phyloP scores from a whole-genome alignment of 1,140 invertebrate species.

The Lerema accius region DNA sequence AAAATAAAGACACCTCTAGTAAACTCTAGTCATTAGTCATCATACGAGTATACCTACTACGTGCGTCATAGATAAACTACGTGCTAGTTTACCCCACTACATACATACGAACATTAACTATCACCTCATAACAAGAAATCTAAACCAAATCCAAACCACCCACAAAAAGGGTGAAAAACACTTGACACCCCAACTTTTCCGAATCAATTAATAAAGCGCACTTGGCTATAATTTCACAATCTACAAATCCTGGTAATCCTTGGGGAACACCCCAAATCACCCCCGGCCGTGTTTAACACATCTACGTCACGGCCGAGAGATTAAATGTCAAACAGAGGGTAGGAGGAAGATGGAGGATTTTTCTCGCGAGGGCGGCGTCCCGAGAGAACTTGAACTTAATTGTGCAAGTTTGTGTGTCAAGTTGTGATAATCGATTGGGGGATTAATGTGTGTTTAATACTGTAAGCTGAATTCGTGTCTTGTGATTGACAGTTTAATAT shows the following conservation, averaged over 20 bases:
- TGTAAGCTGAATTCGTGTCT: no score
- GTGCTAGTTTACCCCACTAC: no score
- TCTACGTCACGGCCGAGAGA: slow-evolving; percentile 48
- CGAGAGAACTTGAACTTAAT: slow-evolving; percentile 40
- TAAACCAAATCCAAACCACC: neutral
- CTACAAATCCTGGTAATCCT: slow-evolving; percentile 40
- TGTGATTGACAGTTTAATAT: no score
- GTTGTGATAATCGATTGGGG: slow-evolving; percentile 39
- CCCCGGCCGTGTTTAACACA: slow-evolving; percentile 44
- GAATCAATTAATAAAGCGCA: slow-evolving; percentile 36
- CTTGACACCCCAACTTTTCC: slow-evolving; percentile 26
- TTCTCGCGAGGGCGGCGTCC: slow-evolving; percentile 36
- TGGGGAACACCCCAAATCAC: slow-evolving; percentile 33
- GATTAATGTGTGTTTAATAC: neutral
- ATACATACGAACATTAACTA: no score
- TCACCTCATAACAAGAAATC: no score
- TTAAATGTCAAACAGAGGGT: slow-evolving; percentile 51
- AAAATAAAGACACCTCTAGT: no score
- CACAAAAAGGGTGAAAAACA: slow-evolving; percentile 13
- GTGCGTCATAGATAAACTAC: no score
- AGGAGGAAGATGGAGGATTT: slow-evolving; percentile 51
- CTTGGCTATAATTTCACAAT: slow-evolving; percentile 38
- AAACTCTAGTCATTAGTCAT: no score
- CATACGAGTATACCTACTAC: no score
- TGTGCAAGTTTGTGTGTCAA: slow-evolving; percentile 48